phyloP scores from a whole-genome alignment of 2,113 vertebrate species.

The Ursus arctos region DNA sequence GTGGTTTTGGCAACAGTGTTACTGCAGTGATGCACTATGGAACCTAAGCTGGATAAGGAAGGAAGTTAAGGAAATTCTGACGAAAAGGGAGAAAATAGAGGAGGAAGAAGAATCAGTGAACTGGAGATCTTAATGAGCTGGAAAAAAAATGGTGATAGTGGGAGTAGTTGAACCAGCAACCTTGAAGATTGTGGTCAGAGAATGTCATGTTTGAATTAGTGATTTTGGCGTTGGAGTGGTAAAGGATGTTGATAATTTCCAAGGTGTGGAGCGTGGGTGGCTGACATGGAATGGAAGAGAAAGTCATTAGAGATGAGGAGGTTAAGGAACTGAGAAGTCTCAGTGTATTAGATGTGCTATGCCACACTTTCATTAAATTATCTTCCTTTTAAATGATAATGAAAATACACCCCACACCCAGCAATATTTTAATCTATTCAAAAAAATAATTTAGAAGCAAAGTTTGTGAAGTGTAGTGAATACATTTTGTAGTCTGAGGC shows the following conservation, averaged over 20 bases:
- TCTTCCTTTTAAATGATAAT: slow-evolving; percentile 23
- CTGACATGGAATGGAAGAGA: not conserved
- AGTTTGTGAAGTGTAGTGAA: slow-evolving; percentile 5
- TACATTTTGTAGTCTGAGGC: slow-evolving; percentile 38
- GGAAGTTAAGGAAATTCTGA: slow-evolving; percentile 27
- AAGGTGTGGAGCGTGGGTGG: not conserved
- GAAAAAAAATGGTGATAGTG: slow-evolving; percentile 29
- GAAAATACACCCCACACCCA: slow-evolving; percentile 3
- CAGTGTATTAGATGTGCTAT: not conserved
- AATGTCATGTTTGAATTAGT: slow-evolving; percentile 26
- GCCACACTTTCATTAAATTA: not conserved
- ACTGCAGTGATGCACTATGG: not conserved
- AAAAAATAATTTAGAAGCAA: slow-evolving; percentile 47
- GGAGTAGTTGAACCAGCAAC: slow-evolving; percentile 20
- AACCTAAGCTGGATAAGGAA: not conserved
- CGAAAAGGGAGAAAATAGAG: slow-evolving; percentile 9
- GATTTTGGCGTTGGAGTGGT: slow-evolving; percentile 23
- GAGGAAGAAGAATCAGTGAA: not conserved
- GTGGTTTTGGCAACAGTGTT: not conserved
- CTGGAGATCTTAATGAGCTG: slow-evolving; percentile 12
- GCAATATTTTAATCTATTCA: slow-evolving; percentile 33
- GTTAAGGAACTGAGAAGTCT: slow-evolving; percentile 7
- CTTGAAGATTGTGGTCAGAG: not conserved
- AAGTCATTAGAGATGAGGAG: not conserved
- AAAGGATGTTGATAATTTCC: slow-evolving; percentile 1